Conservation (phyloP, 2,888 invertebrate genomes). For the Tortricodes alternella region DNA sequence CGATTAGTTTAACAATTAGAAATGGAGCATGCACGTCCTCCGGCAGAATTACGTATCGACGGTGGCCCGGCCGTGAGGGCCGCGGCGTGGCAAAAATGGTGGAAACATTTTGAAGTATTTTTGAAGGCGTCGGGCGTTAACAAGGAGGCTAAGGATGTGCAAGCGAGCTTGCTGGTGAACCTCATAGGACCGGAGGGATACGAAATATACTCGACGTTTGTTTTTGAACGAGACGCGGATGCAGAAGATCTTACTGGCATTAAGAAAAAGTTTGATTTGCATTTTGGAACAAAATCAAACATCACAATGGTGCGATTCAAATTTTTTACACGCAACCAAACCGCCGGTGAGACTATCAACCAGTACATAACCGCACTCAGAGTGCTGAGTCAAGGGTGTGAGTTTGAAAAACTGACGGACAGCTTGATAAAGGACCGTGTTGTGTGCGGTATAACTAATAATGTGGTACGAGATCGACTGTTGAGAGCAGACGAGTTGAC, state of each 20-base stretch:
- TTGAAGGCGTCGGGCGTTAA: constrained; percentile 34
- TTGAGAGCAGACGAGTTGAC: neutral
- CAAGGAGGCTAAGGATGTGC: constrained; percentile 31
- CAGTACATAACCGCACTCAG: constrained; percentile 28
- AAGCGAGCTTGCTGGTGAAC: constrained; percentile 35
- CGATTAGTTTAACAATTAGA: too few species aligned
- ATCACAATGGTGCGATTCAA: constrained; percentile 25
- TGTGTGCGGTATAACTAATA: neutral
- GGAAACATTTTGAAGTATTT: constrained; percentile 30
- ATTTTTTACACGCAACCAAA: too few species aligned
- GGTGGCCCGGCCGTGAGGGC: constrained; percentile 26
- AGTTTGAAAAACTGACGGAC: neutral
- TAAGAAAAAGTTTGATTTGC: neutral
- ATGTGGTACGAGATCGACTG: neutral
- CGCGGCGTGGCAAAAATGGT: constrained; percentile 32
- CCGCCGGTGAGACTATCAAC: constrained; percentile 22
- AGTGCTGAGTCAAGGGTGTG: constrained; percentile 15
- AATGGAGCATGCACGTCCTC: constrained; percentile 42
- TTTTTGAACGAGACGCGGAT: constrained; percentile 20
- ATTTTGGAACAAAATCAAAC: neutral
- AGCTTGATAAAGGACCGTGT: neutral
- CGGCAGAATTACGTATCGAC: constrained; percentile 28
- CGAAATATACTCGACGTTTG: constrained; percentile 31
- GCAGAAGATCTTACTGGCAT: neutral
- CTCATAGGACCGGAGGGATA: constrained; percentile 33